Base-by-base conservation (phyloP, 2,113 vertebrate species). In the Trogon melanurus region DNA sequence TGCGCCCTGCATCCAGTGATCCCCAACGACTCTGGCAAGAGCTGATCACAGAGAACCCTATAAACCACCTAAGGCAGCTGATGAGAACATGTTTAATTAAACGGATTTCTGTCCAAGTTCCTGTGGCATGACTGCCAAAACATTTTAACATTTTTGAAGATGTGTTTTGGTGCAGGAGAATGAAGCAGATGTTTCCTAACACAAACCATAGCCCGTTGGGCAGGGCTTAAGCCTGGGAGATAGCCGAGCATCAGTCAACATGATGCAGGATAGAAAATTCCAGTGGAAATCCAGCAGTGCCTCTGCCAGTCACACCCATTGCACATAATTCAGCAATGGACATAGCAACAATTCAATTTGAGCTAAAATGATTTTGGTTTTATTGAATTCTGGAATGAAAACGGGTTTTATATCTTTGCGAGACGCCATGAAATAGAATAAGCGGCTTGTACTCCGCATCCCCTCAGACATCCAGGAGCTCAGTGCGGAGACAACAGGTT, bases 301-400 rank as follows among this genome's bases (percentile, higher is more conserved):
- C 81, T 75, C 79, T 0, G 1, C 86, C 81, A 72, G 71, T 65
- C 2, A 0, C 8, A 38, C 66, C 71, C 79, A 48, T 34, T 50
- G 38, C 74, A 4, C 54, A 4, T 27, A 66, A 86, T 64, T 74
- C 89, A 81, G 86, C 12, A 9, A 69, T 6, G 10, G 83, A 69
- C 2, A 0, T 13, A 30, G 89, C 30, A 85, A 94, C 87, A 94
- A 94, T 89, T 91, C 84, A 80, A 92, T 95, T 93, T 27, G 2
- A 91, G 69, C 85, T 85, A 92, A 95, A 95, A 93, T 70, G 17
- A 82, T 84, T 91, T 51, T 25, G 56, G 14, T 34, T 91, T 93
- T 91, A 92, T 96, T 84, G 64, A 92, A 95, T 93, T 95, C 61
- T 27, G 78, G 81, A 72, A 91, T 54, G 84, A 72, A 95, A 95